Conservation (phyloP, 2,113 vertebrate species). For the Psammodynastes pulverulentus region DNA sequence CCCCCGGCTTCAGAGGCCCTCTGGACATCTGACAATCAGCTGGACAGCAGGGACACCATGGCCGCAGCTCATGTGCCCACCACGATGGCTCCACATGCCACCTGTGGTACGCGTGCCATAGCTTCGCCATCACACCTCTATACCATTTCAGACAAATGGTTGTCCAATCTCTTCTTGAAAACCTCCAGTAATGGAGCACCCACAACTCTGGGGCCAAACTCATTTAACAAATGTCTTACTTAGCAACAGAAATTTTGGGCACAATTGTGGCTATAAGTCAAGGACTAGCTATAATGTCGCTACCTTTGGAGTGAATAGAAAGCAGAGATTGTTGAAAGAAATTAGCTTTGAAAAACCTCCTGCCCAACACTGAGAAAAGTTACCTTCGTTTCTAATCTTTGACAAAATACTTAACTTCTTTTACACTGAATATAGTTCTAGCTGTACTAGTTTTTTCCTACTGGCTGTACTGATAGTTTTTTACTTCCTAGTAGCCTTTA, state of each 20-base stretch:
- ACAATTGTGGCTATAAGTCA: background rate
- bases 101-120: no score
- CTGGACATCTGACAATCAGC: no score
- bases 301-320: background rate
- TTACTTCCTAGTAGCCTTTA: background rate
- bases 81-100: no score
- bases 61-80: no score
- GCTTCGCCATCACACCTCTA: no score
- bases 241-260: background rate
- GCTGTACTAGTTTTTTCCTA: no score
- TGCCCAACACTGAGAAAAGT: background rate
- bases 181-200: background rate
- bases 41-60: no score
- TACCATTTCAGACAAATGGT: background rate
- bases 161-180: no score
- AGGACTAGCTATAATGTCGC: background rate
- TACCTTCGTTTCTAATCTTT: background rate
- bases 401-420: background rate
- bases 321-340: background rate
- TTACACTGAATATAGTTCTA: background rate
- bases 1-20: no score
- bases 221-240: background rate
- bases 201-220: background rate
- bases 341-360: background rate
- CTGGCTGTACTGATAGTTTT: background rate